A percentile compares a stretch with the other conserved stretches of the same genome.
Conservation (phyloP, 1,140 invertebrate species). For the Eumaeus atala region DNA sequence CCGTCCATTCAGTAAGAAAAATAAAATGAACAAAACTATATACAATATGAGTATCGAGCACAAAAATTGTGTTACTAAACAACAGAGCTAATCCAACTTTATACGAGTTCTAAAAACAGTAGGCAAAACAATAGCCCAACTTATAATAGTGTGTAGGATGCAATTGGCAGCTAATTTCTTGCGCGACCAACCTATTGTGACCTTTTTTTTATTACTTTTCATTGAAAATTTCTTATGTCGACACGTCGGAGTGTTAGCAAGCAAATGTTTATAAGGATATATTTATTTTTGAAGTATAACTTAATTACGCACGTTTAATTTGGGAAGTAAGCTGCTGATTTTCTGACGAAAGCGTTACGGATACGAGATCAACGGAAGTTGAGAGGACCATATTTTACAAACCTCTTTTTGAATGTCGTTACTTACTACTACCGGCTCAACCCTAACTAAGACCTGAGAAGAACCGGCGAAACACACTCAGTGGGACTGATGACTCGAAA, state of each 20-base stretch:
- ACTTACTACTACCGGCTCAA: too few species aligned
- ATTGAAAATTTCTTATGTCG: conserved; percentile 19
- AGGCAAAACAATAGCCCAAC: conserved; percentile 57
- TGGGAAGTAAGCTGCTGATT: too few species aligned
- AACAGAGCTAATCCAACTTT: conserved; percentile 48
- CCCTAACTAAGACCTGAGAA: too few species aligned
- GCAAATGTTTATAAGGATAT: conserved; percentile 8
- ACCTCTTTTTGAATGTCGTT: too few species aligned
- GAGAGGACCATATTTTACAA: too few species aligned
- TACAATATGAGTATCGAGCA: conserved; percentile 1
- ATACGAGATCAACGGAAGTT: too few species aligned
- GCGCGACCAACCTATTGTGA: conserved; percentile 47
- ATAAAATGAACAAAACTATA: conserved; percentile 7
- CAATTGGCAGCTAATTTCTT: conserved; percentile 71
- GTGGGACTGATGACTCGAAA: too few species aligned
- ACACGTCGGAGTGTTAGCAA: background rate
- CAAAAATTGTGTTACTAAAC: conserved; percentile 28
- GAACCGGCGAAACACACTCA: too few species aligned
- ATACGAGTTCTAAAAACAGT: conserved; percentile 61
- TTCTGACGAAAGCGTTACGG: too few species aligned
- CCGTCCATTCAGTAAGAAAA: background rate
- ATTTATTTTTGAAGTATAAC: conserved; percentile 11
- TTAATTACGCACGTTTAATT: too few species aligned
- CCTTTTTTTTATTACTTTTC: conserved; percentile 50
- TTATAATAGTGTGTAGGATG: conserved; percentile 69